Conservation (phyloP, 2,113 vertebrate genomes). For the Anolis carolinensis region DNA sequence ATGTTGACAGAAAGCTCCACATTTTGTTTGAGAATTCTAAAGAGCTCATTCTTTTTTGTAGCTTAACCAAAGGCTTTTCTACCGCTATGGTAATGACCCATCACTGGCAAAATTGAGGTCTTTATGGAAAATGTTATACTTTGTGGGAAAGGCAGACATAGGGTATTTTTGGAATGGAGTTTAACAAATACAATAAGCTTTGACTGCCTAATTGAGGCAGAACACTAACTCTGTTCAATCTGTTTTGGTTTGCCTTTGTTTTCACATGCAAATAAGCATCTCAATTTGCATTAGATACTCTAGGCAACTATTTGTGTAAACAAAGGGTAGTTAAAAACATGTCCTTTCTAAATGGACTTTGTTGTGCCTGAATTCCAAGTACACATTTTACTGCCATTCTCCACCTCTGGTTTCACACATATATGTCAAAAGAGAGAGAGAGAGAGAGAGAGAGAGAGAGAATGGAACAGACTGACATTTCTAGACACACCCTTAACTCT, state of each 20-base stretch:
- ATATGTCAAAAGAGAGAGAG: neutral
- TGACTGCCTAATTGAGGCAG: neutral
- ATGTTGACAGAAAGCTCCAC: neutral
- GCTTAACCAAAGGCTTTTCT: neutral
- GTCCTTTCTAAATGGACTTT: neutral
- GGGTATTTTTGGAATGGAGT: neutral
- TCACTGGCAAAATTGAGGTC: neutral
- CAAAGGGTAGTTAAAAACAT: neutral
- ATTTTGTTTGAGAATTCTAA: neutral
- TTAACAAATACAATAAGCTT: neutral
- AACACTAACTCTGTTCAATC: neutral
- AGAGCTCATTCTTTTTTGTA: neutral
- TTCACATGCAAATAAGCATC: neutral
- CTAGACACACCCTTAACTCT: neutral
- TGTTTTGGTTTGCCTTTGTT: neutral
- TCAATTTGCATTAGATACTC: neutral
- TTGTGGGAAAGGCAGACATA: no score
- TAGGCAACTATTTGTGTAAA: neutral
- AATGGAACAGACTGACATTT: neutral
- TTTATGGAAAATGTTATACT: neutral
- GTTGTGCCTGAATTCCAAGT: neutral
- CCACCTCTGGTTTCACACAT: neutral
- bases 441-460: no score
- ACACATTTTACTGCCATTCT: neutral
- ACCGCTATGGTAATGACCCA: neutral